Conservation (phyloP, 2,797 vertebrate species). For the Neosilurus hyrtlii region DNA sequence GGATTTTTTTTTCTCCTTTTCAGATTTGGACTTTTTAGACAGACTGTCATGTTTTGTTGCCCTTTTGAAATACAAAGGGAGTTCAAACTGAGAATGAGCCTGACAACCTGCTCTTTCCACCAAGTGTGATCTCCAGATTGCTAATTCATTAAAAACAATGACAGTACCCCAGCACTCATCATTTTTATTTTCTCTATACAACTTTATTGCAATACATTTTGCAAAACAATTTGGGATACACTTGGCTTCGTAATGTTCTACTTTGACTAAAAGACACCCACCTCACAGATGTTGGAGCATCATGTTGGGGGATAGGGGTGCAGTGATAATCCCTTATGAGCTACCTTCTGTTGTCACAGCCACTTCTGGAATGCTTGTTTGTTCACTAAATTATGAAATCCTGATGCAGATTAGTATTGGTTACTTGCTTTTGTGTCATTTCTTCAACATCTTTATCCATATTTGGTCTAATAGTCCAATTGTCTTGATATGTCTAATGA, state of each 20-base stretch:
- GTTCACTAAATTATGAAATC: background rate
- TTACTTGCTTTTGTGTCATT: background rate
- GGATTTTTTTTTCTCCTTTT: background rate
- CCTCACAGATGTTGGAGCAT: background rate
- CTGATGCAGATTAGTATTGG: background rate
- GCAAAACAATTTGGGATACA: background rate
- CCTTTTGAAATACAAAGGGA: slow-evolving; percentile 41
- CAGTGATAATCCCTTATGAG: background rate
- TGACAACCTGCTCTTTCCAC: slow-evolving; percentile 7
- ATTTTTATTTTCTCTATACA: background rate
- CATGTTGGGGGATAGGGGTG: background rate
- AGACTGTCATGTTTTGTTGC: slow-evolving; percentile 41
- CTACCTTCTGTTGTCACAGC: background rate
- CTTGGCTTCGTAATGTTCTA: background rate
- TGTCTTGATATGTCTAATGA: slow-evolving; percentile 13
- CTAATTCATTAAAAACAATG: background rate
- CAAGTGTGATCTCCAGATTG: background rate
- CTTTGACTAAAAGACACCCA: background rate
- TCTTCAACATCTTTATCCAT: background rate
- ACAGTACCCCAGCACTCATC: background rate
- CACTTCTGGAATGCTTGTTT: background rate
- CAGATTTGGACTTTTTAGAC: slow-evolving; percentile 25
- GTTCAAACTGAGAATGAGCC: slow-evolving; percentile 16
- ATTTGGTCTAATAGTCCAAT: background rate
- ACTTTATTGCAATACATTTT: background rate